These are phyloP conservation scores for Eupelmus urozonus DNA, from an alignment of 2,888 invertebrate species.

Conservation along the genomic window DNA sequence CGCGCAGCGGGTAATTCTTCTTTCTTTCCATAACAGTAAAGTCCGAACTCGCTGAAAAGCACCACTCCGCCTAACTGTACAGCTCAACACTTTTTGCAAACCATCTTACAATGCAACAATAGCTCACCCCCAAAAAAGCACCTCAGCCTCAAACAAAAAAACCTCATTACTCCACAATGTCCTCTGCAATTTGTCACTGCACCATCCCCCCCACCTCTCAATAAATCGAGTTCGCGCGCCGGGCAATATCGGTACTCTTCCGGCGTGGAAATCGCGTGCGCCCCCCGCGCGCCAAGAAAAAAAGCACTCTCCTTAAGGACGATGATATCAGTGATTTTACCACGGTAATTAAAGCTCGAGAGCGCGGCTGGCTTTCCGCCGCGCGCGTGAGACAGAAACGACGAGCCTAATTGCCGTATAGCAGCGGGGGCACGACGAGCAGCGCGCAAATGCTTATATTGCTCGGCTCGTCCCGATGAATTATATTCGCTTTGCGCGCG, in stretches of 20 bases:
- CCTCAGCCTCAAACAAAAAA: not conserved
- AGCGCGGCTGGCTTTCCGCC: slow-evolving; percentile 18
- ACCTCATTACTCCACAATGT: not conserved
- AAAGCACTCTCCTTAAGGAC: slow-evolving; percentile 34
- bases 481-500: slow-evolving; percentile 17
- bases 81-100: slow-evolving; percentile 5
- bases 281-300: not conserved
- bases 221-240: not conserved
- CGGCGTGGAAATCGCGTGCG: slow-evolving; percentile 62
- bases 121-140: slow-evolving; percentile 10
- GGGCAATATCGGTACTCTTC: slow-evolving; percentile 57
- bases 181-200: not conserved
- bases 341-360: slow-evolving; percentile 69
- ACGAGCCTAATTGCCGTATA: slow-evolving; percentile 37
- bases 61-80: slow-evolving; percentile 4
- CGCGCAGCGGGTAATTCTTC: not conserved
- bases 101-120: slow-evolving; percentile 1
- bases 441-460: slow-evolving; percentile 20
- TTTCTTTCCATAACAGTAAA: slow-evolving; percentile 27
- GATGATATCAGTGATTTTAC: slow-evolving; percentile 70
- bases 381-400: slow-evolving; percentile 46
- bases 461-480: slow-evolving; percentile 35
- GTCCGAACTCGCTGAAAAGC: not conserved
- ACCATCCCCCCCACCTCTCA: not conserved
- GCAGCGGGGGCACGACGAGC: not conserved